Base-by-base conservation (phyloP, 1,140 invertebrate species). In the Drosophila kurseongensis region DNA sequence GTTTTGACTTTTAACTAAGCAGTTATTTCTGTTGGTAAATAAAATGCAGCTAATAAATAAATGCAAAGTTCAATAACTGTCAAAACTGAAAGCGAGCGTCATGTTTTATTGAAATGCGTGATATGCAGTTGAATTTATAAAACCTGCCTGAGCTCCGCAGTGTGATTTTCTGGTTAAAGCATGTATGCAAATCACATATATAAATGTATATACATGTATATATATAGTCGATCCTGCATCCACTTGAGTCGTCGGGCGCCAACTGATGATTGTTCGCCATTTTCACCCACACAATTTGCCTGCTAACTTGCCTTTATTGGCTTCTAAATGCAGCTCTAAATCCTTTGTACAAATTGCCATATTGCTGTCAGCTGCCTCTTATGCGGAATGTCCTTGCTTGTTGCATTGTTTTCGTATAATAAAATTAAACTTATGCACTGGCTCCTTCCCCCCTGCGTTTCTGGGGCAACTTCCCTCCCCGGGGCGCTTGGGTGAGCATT, bases 351-450 rank as follows among this genome's bases (percentile, higher is more conserved):
- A 82, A 86, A 86, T 86, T 88, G 83, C 75, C 78, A 86, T 78
- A 65, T 75, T 78, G 82, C 51, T 50, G 32, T 36, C 55, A 55
- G 50, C 40, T 55, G 47, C 32, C 45, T 61, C 42, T 59, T 52
- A 40, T 60, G 42, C 57, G 32, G 63, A 48, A 80, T 71, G 61
- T 68, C 61, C 50, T 60, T 76, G 75, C 62, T 61, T 82, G 69
- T 88, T 88, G 83, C 83, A 88, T 88, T 88, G 83, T 88, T 88
- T 88, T 88, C 79, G 79, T 79, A 79, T 88, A 88, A 88, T 88
- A 88, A 88, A 88, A 88, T 88, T 88, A 88, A 88, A 88, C 83
- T 88, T 88, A 88, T 88, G 83, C 79, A 73, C 75, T 74, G 63
- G 78, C 54, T 45, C 32, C 50, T 18, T 42, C 45, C 65, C n/a